These are phyloP conservation scores for Dysdera silvatica DNA, from an alignment of 1,140 invertebrate genomes.

Conservation along the genomic window DNA sequence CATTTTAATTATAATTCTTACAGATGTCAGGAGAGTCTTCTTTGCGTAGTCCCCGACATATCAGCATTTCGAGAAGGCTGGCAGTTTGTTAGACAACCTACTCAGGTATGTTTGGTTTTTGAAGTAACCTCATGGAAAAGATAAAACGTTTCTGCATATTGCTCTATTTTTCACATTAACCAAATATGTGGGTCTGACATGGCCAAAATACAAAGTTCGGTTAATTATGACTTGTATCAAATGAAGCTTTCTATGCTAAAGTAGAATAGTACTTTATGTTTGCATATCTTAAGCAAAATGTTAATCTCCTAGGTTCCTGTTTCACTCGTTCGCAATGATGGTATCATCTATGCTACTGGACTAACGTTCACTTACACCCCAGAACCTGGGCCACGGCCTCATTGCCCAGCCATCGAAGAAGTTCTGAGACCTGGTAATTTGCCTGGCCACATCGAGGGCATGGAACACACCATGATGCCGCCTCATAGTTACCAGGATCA, in stretches of 20 bases:
- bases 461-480: constrained; percentile 19
- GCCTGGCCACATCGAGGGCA: constrained; percentile 10
- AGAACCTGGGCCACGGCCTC: constrained; percentile 77
- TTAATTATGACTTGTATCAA: too few species aligned
- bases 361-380: constrained; percentile 98
- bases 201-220: neutral
- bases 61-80: constrained; percentile 90
- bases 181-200: neutral
- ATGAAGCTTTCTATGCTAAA: too few species aligned
- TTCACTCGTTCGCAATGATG: constrained; percentile 90
- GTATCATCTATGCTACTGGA: constrained; percentile 96
- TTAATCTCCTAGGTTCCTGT: constrained; percentile 74
- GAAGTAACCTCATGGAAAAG: neutral
- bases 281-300: neutral
- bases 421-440: constrained; percentile 57
- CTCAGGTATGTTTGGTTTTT: constrained; percentile 43
- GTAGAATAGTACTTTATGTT: too few species aligned
- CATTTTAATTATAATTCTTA: constrained; percentile 5
- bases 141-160: neutral
- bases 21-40: constrained; percentile 85
- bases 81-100: constrained; percentile 86
- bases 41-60: constrained; percentile 95
- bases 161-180: neutral
- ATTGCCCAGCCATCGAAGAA: constrained; percentile 72
- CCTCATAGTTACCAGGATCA: constrained; percentile 23